Base-by-base conservation (phyloP, 2,113 vertebrate species). In the Anser brachyrhynchus region DNA sequence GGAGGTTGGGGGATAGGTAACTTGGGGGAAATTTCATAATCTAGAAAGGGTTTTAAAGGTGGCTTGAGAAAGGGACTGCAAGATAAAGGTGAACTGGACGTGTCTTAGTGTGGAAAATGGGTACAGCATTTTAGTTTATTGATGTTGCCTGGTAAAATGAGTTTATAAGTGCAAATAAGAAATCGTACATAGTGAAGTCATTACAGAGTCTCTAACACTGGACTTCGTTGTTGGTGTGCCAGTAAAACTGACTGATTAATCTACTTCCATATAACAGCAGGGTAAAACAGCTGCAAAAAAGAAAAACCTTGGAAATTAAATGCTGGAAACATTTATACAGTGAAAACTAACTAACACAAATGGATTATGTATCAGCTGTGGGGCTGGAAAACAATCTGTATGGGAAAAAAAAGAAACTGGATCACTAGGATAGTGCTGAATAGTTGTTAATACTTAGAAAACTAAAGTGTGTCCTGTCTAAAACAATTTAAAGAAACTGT, bases 281-380 rank as follows among this genome's bases (percentile, higher is more conserved):
- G 44, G 85, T 79, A 90, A 94, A 97, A 94, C 94, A 96, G 91
- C 78, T 96, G 93, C 89, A 89, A 93, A 95, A 85, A 96, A 92
- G 87, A 31, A 87, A 87, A 93, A 89, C 3, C 13, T 84, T 95
- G 88, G 88, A 96, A 96, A 93, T 76, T 25, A 93, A 94, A 91
- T 39, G 43, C 75, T 97, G 97, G 94, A 97, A 97, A 97, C 64
- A 94, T 90, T 97, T 96, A 95, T 86, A 92, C 89, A 88, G 55
- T 89, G 81, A 94, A 92, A 97, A 75, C 90, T 95, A 78, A 92
- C 41, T 95, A 92, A 86, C 52, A 85, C 82, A 93, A 97, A 93
- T 65, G 71, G 55, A 85, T 29, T 59, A 88, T 78, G 84, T 52
- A 95, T 77, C 84, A 96, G 2, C 79, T 90, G 75, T 44, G 81